These are phyloP conservation scores for Anguilla megastoma DNA, from an alignment of 2,797 vertebrate genomes.

Conservation along the genomic window DNA sequence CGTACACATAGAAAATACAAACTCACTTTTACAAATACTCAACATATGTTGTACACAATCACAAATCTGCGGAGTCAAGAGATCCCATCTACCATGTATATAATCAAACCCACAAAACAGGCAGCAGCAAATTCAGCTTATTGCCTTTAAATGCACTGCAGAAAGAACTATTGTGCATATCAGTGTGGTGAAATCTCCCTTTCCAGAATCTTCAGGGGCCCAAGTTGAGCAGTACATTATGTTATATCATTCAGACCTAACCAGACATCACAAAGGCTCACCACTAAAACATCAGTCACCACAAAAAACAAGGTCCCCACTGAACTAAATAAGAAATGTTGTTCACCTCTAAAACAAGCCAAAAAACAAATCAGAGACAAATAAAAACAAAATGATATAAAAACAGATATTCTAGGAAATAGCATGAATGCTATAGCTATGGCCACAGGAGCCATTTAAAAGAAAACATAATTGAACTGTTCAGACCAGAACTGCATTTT, in stretches of 20 bases:
- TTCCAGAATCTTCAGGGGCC: constrained; percentile 4
- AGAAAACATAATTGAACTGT: background rate
- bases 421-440: background rate
- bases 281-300: background rate
- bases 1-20: background rate
- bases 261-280: background rate
- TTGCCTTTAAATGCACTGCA: constrained; percentile 1
- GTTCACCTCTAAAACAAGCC: background rate
- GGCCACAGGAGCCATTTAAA: constrained; percentile 11
- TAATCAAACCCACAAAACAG: background rate
- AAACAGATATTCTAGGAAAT: background rate
- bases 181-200: background rate
- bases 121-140: background rate
- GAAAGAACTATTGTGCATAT: background rate
- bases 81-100: background rate
- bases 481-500: background rate
- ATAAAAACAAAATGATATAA: background rate
- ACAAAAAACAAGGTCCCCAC: background rate
- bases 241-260: background rate
- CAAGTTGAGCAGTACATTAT: background rate
- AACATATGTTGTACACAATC: background rate
- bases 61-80: background rate
- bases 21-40: background rate
- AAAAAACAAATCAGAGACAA: background rate
- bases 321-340: background rate